phyloP scores from a whole-genome alignment of 2,888 invertebrate genomes.

The Eledona agricola region DNA sequence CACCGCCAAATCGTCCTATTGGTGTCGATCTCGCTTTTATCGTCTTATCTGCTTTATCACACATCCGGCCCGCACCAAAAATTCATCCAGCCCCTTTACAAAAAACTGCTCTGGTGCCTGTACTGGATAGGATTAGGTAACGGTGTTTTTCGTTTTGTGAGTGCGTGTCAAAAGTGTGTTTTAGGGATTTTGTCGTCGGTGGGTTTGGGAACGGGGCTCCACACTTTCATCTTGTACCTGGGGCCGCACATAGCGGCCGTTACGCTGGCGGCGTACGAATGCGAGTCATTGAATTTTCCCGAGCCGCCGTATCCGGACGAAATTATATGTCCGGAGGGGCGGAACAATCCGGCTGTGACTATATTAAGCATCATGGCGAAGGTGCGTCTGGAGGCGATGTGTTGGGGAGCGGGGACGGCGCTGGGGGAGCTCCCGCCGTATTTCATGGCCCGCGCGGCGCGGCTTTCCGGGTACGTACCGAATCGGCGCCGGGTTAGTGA shows the following conservation, averaged over 20 bases:
- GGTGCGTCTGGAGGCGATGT: slow-evolving; percentile 93
- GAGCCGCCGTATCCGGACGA: slow-evolving; percentile 98
- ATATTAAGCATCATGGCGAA: slow-evolving; percentile 96
- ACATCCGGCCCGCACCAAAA: slow-evolving; percentile 73
- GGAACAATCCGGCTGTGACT: slow-evolving; percentile 73
- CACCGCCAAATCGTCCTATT: slow-evolving; percentile 68
- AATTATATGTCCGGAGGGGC: slow-evolving; percentile 86
- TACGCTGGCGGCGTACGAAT: slow-evolving; percentile 98
- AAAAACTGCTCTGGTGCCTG: slow-evolving; percentile 58
- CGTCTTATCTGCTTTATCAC: slow-evolving; percentile 67
- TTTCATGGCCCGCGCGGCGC: slow-evolving; percentile 98
- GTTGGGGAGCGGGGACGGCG: slow-evolving; percentile 98
- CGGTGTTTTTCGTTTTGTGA: too few species aligned
- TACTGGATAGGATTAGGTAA: slow-evolving; percentile 61
- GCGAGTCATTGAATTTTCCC: slow-evolving; percentile 93
- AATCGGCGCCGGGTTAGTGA: slow-evolving; percentile 13
- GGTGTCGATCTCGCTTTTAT: slow-evolving; percentile 63
- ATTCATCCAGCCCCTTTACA: slow-evolving; percentile 65
- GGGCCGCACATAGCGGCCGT: slow-evolving; percentile 99
- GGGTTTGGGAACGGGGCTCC: slow-evolving; percentile 96
- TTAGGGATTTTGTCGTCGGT: slow-evolving; percentile 94
- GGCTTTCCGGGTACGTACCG: slow-evolving; percentile 68
- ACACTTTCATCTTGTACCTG: slow-evolving; percentile 97
- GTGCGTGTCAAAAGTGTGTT: too few species aligned
- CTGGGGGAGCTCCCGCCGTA: slow-evolving; percentile 99